Evolutionary conservation across 2,797 vertebrate species (phyloP), one percentile per base, ranked within the genome.

Genomic region (Pogonophryne albipinna): DNA sequence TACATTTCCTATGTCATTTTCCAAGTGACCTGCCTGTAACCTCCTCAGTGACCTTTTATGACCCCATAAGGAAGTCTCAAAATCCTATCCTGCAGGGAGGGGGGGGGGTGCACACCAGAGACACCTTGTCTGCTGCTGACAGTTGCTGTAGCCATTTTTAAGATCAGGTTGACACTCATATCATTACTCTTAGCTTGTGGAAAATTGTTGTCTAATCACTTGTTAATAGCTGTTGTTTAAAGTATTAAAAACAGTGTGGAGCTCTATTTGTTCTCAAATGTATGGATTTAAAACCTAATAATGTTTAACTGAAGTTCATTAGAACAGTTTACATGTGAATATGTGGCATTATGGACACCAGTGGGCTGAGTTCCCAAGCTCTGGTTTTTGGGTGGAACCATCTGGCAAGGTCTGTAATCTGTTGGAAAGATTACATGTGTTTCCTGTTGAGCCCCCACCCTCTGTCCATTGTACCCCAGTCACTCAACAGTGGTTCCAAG

Each of bases 401-500:
- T n/a, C n/a, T 66, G 55, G 60, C 20, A 58, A 4, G n/a, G 60
- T 66, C 77, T 77, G 50, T 74, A 82, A 88, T 89, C 86, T 87
- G 74, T n/a, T 71, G 81, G 50, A 86, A 77, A 74, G 47, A 64
- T 79, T 78, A 65, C 41, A 27, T 52, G 65, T 64, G 77, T 85
- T 92, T 92, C 92, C 91, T 91, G 84, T 86, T 38, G 4, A 73
- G 64, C 19, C 71, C 74, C 80, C 82, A 68, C 86, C 86, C 80
- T 90, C 63, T 73, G 55, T 64, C 80, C 83, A 87, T 91, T 91
- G 86, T 92, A 52, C 67, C 60, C 59, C 44, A 5, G 66, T 92
- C 90, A 82, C 50, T 91, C 86, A 79, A 9, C 82, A 65, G 76
- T 60, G 31, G 66, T 77, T 87, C 56, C 57, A 66, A 69, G 51